Evolutionary conservation across 2,888 invertebrate species (phyloP).

Genomic region (Perizoma affinitatum): DNA sequence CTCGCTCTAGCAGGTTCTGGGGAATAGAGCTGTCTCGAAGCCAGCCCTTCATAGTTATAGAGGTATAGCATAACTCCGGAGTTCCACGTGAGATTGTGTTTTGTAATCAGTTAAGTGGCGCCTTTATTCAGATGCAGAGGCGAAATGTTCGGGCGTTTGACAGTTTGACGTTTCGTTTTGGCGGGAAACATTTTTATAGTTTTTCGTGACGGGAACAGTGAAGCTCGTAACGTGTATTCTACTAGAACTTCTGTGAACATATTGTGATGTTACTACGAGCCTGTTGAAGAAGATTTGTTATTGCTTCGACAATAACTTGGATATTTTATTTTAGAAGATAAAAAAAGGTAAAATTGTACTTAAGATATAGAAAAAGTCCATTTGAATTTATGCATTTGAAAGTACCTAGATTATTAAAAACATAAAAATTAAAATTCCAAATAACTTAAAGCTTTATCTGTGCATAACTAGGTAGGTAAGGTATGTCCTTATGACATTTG

Average conservation of each 20-base stretch:
- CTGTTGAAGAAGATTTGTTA: constrained; percentile 74
- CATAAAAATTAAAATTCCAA: too few relatives aligned
- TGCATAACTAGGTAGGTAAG: too few relatives aligned
- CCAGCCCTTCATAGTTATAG: constrained; percentile 75
- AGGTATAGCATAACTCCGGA: constrained; percentile 67
- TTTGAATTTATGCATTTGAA: too few relatives aligned
- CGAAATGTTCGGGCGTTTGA: constrained; percentile 77
- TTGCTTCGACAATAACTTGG: constrained; percentile 80
- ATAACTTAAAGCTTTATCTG: too few relatives aligned
- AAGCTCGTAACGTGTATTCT: constrained; percentile 38
- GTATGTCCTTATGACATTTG: too few relatives aligned
- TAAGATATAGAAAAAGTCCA: too few relatives aligned
- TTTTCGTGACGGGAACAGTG: constrained; percentile 45
- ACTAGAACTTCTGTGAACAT: constrained; percentile 56
- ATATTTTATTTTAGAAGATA: constrained; percentile 62
- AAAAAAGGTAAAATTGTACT: constrained; percentile 63
- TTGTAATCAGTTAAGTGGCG: constrained; percentile 83
- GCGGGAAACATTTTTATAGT: constrained; percentile 62
- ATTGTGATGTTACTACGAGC: constrained; percentile 67
- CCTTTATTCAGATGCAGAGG: constrained; percentile 75
- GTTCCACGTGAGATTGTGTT: constrained; percentile 81
- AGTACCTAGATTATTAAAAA: too few relatives aligned
- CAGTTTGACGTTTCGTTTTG: constrained; percentile 80
- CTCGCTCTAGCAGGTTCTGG: constrained; percentile 59
- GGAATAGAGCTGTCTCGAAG: constrained; percentile 65